Percentiles rank a stretch among this genome's conserved stretches.
Evolutionary conservation across 2,888 invertebrate species (phyloP).

Genomic region (Drosophila ezoana): DNA sequence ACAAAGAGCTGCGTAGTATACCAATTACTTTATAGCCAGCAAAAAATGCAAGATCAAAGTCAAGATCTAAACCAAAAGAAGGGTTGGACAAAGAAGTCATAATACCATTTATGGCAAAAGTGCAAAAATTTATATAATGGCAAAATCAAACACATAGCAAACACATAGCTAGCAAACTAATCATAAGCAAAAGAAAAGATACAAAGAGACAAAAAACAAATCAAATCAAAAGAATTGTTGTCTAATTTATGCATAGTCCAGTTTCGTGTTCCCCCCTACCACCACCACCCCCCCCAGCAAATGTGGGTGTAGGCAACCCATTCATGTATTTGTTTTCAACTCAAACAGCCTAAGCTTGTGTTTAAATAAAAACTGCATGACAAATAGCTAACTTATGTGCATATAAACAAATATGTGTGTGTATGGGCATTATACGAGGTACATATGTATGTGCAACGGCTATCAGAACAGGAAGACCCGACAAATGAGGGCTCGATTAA

Average conservation of each 20-base stretch:
- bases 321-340: neutral
- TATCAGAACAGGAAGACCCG: neutral
- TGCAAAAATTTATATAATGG: slow-evolving; percentile 47
- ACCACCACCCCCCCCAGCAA: neutral
- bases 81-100: slow-evolving; percentile 12
- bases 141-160: slow-evolving; percentile 17
- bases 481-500: neutral
- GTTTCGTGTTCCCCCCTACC: slow-evolving; percentile 3
- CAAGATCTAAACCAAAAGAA: slow-evolving; percentile 12
- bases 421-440: neutral
- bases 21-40: slow-evolving; percentile 49
- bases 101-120: slow-evolving; percentile 36
- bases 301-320: neutral
- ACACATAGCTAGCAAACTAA: slow-evolving; percentile 13
- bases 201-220: slow-evolving; percentile 31
- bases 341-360: neutral
- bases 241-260: slow-evolving; percentile 30
- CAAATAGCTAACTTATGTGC: slow-evolving; percentile 15
- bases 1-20: slow-evolving; percentile 22
- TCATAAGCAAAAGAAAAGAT: slow-evolving; percentile 21
- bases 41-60: slow-evolving; percentile 18
- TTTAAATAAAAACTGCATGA: slow-evolving; percentile 12
- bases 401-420: slow-evolving; percentile 3
- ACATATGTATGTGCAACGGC: neutral
- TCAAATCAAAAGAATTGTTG: slow-evolving; percentile 44